Conservation (phyloP, 2,113 vertebrate species). For the Stercorarius parasiticus region DNA sequence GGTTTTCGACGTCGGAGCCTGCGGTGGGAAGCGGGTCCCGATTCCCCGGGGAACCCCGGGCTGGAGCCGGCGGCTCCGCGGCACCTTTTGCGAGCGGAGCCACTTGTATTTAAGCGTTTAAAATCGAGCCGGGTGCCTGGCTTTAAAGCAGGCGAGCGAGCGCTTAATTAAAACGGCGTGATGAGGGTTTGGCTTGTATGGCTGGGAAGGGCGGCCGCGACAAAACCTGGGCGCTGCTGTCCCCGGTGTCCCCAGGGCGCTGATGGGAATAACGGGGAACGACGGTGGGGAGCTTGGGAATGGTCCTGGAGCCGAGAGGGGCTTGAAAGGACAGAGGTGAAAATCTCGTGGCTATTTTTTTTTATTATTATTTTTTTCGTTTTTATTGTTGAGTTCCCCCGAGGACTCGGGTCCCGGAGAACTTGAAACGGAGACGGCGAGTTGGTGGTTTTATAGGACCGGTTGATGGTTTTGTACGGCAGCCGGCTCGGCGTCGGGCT, state of each 20-base stretch:
- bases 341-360: neutral
- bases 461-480: no score
- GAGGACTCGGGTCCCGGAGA: neutral
- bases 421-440: neutral
- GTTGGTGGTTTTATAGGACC: neutral
- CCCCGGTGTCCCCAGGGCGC: neutral
- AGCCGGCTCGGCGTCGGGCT: no score
- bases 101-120: accelerated
- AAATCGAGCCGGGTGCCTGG: neutral
- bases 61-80: neutral
- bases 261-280: neutral
- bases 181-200: accelerated
- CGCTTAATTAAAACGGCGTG: neutral
- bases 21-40: neutral
- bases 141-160: neutral
- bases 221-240: neutral
- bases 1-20: neutral
- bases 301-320: neutral
- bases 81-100: neutral
- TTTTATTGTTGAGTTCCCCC: neutral
- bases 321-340: neutral
- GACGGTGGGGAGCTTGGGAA: neutral
- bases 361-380: no score
- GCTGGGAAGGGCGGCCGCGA: neutral
- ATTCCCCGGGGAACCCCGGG: neutral